These are phyloP conservation scores for Coturnix japonica DNA, from an alignment of 2,113 vertebrate species.

Conservation along the genomic window DNA sequence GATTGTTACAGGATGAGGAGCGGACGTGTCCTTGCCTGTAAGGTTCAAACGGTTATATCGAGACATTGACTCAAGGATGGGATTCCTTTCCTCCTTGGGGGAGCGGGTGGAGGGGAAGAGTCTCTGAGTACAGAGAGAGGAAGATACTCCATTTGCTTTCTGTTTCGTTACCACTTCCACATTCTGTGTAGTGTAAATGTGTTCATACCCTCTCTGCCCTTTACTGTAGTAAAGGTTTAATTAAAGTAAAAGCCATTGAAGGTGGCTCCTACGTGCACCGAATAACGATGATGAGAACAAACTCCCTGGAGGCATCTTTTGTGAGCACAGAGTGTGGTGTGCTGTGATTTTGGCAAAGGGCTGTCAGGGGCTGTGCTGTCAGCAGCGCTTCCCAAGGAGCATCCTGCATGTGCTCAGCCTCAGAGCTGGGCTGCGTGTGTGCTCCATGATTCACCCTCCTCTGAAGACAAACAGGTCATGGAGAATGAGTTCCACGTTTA, in stretches of 20 bases:
- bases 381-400: neutral
- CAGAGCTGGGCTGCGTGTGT: accelerated
- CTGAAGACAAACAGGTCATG: neutral
- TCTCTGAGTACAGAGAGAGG: neutral
- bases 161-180: neutral
- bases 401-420: neutral
- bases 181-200: accelerated
- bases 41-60: neutral
- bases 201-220: neutral
- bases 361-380: neutral
- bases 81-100: neutral
- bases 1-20: neutral
- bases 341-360: slow-evolving; percentile 30
- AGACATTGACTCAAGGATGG: neutral
- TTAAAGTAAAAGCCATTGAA: slow-evolving; percentile 1
- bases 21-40: neutral
- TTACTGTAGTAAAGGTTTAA: slow-evolving; percentile 10
- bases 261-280: slow-evolving; percentile 32
- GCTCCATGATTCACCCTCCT: accelerated
- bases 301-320: slow-evolving; percentile 54
- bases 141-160: neutral
- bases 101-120: neutral
- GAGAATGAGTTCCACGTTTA: neutral
- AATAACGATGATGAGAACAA: slow-evolving; percentile 19
- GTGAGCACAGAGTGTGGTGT: neutral